These are phyloP conservation scores for Sander vitreus DNA, from an alignment of 2,113 vertebrate genomes.

Conservation along the genomic window DNA sequence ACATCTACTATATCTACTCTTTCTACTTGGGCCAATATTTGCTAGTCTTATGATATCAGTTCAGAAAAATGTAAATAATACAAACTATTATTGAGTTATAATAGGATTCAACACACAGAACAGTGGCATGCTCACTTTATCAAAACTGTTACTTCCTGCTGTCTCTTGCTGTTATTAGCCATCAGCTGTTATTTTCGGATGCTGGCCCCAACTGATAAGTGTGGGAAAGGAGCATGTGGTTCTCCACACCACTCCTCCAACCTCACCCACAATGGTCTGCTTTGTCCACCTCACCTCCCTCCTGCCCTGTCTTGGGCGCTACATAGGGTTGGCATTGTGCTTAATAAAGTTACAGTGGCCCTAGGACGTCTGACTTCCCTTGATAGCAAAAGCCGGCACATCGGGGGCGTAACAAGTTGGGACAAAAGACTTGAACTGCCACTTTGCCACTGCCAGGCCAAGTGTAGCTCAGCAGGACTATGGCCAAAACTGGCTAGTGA, in stretches of 20 bases:
- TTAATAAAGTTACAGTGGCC: constrained; percentile 81
- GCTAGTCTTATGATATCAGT: background rate
- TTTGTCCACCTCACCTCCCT: constrained; percentile 78
- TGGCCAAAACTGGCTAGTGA: constrained; percentile 40
- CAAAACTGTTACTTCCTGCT: constrained; percentile 52
- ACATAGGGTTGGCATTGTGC: constrained; percentile 83
- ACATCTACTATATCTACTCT: background rate
- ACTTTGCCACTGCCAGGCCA: constrained; percentile 46
- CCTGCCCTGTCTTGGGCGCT: constrained; percentile 58
- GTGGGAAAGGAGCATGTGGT: constrained; percentile 83
- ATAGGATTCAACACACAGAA: constrained; percentile 7
- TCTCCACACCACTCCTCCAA: constrained; percentile 60
- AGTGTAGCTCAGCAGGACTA: constrained; percentile 28
- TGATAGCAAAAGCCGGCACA: constrained; percentile 58
- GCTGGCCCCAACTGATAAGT: constrained; percentile 78
- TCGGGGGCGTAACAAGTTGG: constrained; percentile 51
- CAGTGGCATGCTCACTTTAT: constrained; percentile 23
- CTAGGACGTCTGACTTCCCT: constrained; percentile 73
- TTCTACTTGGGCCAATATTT: background rate
- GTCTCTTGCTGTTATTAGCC: constrained; percentile 64
- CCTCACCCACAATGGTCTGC: constrained; percentile 71
- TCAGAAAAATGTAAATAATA: background rate
- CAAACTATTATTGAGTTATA: background rate
- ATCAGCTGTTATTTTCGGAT: constrained; percentile 74
- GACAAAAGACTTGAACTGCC: constrained; percentile 62